A percentile compares a stretch with the other conserved stretches of the same genome.
phyloP scores from a whole-genome alignment of 2,113 vertebrate species.

The Osmerus mordax region DNA sequence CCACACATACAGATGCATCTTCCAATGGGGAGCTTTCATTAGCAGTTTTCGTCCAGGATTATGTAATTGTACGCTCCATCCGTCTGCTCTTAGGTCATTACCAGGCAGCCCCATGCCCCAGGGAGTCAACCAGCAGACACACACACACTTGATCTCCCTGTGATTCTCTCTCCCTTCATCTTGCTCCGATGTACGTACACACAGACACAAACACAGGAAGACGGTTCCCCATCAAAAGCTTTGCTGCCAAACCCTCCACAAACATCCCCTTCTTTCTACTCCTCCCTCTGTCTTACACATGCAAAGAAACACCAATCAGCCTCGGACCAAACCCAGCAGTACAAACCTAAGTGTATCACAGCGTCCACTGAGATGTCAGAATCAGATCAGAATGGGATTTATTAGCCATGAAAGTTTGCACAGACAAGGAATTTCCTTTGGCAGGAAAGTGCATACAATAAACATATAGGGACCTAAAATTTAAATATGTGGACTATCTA shows the following conservation, averaged over 20 bases:
- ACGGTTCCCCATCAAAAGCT: no score
- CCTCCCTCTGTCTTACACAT: constrained; percentile 36
- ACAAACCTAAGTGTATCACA: not conserved
- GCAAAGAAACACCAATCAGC: not conserved
- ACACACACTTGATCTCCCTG: not conserved
- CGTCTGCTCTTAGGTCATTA: constrained; percentile 32
- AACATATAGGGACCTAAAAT: no score
- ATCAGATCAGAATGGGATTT: no score
- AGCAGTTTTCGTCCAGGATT: not conserved
- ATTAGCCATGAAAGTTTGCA: no score
- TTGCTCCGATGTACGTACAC: not conserved
- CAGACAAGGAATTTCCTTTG: no score
- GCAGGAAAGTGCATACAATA: no score
- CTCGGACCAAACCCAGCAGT: not conserved
- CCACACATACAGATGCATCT: not conserved
- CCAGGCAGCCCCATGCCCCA: constrained; percentile 32
- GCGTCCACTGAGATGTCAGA: no score
- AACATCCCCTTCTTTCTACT: no score
- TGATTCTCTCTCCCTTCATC: constrained; percentile 7
- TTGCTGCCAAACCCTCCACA: no score
- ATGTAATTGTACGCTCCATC: not conserved
- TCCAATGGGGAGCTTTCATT: not conserved
- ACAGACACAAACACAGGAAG: not conserved
- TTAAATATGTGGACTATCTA: no score
- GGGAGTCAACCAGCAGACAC: constrained; percentile 23